A percentile compares a stretch with the other conserved stretches of the same genome.
These are phyloP conservation scores for Tachyglossus aculeatus DNA, from an alignment of 2,797 vertebrate species.

Conservation along the genomic window DNA sequence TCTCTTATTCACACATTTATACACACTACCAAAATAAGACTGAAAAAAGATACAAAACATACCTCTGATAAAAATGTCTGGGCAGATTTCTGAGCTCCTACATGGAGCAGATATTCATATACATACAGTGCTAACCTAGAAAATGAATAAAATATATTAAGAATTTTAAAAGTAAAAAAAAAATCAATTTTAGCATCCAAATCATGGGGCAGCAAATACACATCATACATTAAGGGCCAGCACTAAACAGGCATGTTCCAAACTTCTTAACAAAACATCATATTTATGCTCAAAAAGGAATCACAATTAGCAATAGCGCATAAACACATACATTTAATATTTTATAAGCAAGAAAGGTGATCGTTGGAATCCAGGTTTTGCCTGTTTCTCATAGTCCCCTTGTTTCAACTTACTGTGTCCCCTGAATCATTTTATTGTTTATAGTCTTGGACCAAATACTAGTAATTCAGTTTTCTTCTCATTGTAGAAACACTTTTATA, in stretches of 20 bases:
- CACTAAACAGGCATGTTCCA: too few species aligned
- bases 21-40: not conserved
- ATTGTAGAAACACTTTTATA: not conserved
- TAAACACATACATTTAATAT: not conserved
- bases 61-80: constrained; percentile 99
- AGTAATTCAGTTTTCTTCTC: not conserved
- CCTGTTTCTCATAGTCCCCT: not conserved
- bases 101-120: constrained; percentile 98
- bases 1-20: constrained; percentile 35
- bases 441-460: constrained; percentile 16
- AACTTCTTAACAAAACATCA: too few species aligned
- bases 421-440: not conserved
- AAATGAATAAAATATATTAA: constrained; percentile 67
- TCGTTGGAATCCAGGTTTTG: not conserved
- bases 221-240: too few species aligned
- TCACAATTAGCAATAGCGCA: constrained; percentile 10
- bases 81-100: constrained; percentile 98
- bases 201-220: too few species aligned
- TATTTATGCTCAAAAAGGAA: constrained; percentile 5
- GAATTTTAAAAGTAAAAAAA: not conserved
- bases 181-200: too few species aligned
- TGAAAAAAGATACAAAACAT: constrained; percentile 64
- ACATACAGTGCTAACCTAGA: constrained; percentile 96
- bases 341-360: constrained; percentile 3
- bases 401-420: constrained; percentile 2